phyloP scores from a whole-genome alignment of 2,888 invertebrate genomes.

The Acronicta aceris region DNA sequence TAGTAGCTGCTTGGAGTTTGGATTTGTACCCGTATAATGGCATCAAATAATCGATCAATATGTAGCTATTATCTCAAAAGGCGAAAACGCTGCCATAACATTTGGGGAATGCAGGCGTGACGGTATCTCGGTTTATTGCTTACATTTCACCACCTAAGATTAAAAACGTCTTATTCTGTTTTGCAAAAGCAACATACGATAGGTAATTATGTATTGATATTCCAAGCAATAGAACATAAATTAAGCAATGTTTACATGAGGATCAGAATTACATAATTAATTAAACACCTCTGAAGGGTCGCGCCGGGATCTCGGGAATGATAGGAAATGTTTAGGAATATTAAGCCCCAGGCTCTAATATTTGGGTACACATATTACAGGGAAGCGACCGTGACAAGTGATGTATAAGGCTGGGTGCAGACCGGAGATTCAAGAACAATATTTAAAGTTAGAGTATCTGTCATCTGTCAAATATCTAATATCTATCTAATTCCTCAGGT shows the following conservation, averaged over 20 bases:
- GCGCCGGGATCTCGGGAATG: slow-evolving; percentile 59
- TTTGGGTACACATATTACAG: slow-evolving; percentile 59
- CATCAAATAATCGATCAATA: no score
- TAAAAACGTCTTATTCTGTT: no score
- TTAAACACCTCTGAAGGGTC: slow-evolving; percentile 67
- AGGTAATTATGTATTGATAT: slow-evolving; percentile 23
- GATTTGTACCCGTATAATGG: no score
- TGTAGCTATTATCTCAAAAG: no score
- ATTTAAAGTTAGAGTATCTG: no score
- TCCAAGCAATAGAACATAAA: slow-evolving; percentile 47
- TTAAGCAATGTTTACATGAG: slow-evolving; percentile 53
- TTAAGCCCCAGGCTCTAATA: slow-evolving; percentile 59
- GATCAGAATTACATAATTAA: slow-evolving; percentile 71
- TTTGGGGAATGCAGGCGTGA: no score
- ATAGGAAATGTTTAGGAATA: slow-evolving; percentile 69
- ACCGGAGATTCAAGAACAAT: not conserved
- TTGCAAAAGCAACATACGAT: not conserved
- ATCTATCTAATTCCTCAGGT: no score
- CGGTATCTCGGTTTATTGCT: no score
- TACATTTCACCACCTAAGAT: no score
- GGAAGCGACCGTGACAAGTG: slow-evolving; percentile 51
- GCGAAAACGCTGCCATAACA: no score
- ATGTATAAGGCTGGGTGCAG: slow-evolving; percentile 30
- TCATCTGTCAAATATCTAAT: no score
- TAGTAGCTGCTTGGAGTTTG: no score